A percentile compares a stretch with the other conserved stretches of the same genome.
These are phyloP conservation scores for Macquaria ambigua DNA, from an alignment of 2,113 vertebrate species.

Conservation along the genomic window DNA sequence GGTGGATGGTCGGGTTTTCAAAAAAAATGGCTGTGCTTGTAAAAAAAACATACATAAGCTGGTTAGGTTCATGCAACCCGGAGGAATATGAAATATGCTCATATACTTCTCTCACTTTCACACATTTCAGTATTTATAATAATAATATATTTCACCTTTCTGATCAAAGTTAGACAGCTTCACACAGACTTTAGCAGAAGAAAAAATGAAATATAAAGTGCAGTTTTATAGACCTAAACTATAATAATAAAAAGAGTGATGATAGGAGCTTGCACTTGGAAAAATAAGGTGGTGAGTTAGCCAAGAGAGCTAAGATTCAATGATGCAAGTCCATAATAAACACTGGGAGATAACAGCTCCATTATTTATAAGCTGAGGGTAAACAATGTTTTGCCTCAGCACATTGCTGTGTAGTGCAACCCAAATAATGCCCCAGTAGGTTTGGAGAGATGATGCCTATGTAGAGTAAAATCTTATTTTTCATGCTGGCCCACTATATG, in stretches of 20 bases:
- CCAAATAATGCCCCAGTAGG: neutral
- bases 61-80: neutral
- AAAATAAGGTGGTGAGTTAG: neutral
- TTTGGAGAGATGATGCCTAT: neutral
- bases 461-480: neutral
- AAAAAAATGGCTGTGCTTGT: slow-evolving; percentile 18
- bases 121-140: neutral
- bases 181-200: neutral
- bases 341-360: neutral
- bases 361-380: neutral
- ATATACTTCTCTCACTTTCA: neutral
- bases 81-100: slow-evolving; percentile 14
- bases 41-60: slow-evolving; percentile 11
- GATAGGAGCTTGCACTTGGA: neutral
- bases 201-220: neutral
- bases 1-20: slow-evolving; percentile 21
- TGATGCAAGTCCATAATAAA: neutral
- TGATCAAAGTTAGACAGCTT: neutral
- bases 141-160: neutral
- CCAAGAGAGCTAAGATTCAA: neutral
- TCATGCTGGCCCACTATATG: too few species aligned
- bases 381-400: neutral
- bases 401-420: neutral
- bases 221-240: neutral
- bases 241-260: neutral